These are phyloP conservation scores for Bombyx huttoni DNA, from an alignment of 2,888 invertebrate genomes.

Conservation along the genomic window DNA sequence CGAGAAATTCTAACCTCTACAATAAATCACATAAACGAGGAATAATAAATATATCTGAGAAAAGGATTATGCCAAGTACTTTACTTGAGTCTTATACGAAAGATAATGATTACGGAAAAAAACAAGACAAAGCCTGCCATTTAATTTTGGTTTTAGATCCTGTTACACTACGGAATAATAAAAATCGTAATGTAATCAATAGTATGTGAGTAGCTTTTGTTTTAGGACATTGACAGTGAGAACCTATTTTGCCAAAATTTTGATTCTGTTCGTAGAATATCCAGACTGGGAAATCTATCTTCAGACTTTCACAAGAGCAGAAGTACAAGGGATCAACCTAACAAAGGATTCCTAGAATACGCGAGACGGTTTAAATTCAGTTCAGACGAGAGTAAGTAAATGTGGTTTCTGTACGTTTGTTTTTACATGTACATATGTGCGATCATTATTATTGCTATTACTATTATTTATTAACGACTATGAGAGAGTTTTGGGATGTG, in stretches of 20 bases:
- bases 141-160: constrained; percentile 40
- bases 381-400: constrained; percentile 32
- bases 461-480: too few species aligned
- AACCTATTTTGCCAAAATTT: neutral
- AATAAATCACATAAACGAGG: neutral
- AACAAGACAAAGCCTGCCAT: constrained; percentile 9
- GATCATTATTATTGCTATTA: neutral
- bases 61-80: neutral
- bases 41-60: neutral
- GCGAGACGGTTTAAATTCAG: constrained; percentile 23
- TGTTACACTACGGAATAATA: constrained; percentile 19
- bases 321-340: constrained; percentile 13
- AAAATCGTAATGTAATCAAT: constrained; percentile 20
- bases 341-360: constrained; percentile 30
- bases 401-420: neutral
- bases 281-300: constrained; percentile 24
- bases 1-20: neutral
- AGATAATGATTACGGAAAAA: neutral
- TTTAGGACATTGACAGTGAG: neutral
- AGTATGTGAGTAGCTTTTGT: constrained; percentile 32
- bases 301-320: constrained; percentile 11
- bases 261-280: constrained; percentile 20
- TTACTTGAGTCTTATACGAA: neutral
- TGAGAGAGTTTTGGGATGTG: too few species aligned
- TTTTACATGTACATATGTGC: neutral